These are phyloP conservation scores for Contarinia nasturtii DNA, from an alignment of 1,140 invertebrate species.

Conservation along the genomic window DNA sequence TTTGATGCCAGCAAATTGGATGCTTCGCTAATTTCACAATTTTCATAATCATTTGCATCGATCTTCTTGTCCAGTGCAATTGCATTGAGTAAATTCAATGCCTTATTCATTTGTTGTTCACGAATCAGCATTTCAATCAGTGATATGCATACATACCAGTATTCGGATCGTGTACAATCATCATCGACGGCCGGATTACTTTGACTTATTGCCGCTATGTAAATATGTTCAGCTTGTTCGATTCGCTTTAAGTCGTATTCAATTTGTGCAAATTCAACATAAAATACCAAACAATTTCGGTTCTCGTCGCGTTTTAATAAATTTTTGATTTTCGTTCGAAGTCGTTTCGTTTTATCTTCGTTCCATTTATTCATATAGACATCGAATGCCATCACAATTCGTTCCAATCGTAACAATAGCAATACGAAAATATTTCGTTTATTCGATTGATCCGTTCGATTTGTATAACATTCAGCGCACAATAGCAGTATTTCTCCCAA, in stretches of 20 bases:
- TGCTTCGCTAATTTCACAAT: background rate
- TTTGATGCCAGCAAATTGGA: conserved; percentile 4
- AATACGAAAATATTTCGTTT: conserved; percentile 27
- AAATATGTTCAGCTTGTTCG: conserved; percentile 26
- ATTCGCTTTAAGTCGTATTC: conserved; percentile 30
- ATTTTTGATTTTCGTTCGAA: conserved; percentile 30
- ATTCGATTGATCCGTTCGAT: conserved; percentile 11
- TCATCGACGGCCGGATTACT: conserved; percentile 11
- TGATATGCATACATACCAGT: conserved; percentile 8
- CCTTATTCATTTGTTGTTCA: background rate
- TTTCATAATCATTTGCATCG: background rate
- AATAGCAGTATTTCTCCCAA: conserved; percentile 22
- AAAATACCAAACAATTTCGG: conserved; percentile 33
- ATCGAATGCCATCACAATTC: conserved; percentile 28
- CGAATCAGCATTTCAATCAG: conserved; percentile 13
- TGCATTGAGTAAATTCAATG: conserved; percentile 6
- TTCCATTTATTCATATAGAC: conserved; percentile 24
- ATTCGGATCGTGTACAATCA: conserved; percentile 8
- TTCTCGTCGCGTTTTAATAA: conserved; percentile 32
- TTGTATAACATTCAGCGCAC: conserved; percentile 19
- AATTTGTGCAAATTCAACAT: conserved; percentile 39
- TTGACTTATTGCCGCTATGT: conserved; percentile 17
- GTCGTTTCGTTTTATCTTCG: conserved; percentile 23
- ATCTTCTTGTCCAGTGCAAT: conserved; percentile 1
- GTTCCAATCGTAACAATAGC: conserved; percentile 39